These are phyloP conservation scores for Frankliniella intonsa DNA, from an alignment of 2,888 invertebrate species.

Conservation along the genomic window DNA sequence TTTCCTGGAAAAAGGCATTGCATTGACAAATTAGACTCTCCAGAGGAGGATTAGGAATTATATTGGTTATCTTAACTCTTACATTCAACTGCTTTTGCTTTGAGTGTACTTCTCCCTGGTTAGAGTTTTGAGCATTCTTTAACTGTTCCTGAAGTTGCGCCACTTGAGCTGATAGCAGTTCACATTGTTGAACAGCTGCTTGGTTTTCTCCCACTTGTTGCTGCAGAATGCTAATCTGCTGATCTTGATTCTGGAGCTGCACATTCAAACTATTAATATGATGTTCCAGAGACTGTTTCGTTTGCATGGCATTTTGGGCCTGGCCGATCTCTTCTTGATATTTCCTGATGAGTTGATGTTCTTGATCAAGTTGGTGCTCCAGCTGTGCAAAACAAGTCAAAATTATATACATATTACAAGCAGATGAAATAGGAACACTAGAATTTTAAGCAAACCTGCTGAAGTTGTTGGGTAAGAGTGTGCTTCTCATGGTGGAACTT, in stretches of 20 bases:
- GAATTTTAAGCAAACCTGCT: neutral
- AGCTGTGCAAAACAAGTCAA: constrained; percentile 44
- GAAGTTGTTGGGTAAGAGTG: constrained; percentile 51
- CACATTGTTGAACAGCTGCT: neutral
- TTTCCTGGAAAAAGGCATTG: constrained; percentile 48
- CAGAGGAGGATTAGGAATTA: neutral
- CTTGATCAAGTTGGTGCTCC: constrained; percentile 57
- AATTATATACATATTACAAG: constrained; percentile 31
- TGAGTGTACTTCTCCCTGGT: neutral
- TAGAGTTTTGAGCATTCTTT: neutral
- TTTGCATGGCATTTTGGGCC: constrained; percentile 48
- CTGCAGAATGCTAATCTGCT: constrained; percentile 44
- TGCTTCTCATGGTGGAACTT: constrained; percentile 62
- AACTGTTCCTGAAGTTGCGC: constrained; percentile 6
- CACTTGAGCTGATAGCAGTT: neutral
- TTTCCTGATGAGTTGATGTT: constrained; percentile 50
- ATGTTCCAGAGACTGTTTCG: constrained; percentile 58
- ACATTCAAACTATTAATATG: constrained; percentile 54
- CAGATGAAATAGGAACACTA: constrained; percentile 8
- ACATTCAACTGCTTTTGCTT: constrained; percentile 3
- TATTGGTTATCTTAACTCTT: neutral
- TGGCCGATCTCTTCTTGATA: constrained; percentile 54
- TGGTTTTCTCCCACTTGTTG: constrained; percentile 39
- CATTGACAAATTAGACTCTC: neutral
- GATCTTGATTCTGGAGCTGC: constrained; percentile 46